Base-by-base conservation (phyloP, 2,113 vertebrate genomes). In the Shinisaurus crocodilurus region DNA sequence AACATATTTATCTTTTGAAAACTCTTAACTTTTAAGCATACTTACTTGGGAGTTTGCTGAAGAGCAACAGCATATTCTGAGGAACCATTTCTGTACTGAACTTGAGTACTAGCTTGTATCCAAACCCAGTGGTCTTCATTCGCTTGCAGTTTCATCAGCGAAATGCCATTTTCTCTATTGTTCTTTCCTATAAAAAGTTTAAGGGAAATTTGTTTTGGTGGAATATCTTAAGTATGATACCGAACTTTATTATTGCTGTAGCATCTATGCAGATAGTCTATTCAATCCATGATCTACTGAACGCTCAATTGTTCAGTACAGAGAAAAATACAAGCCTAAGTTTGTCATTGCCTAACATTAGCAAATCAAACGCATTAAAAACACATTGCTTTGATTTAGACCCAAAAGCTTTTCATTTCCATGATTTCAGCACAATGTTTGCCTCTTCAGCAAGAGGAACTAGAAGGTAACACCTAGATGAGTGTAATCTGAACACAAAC, bases 111-210 rank as follows among this genome's bases (percentile, higher is more conserved):
- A 82, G 96, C 93, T 81, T 97, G 96, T 86, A 96, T 92, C 95
- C 96, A 97, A 93, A 97, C 94, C 97, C 97, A 97, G 70, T 93
- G 96, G 86, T 96, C 95, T 40, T 97, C 93, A 6, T 97, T 97
- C 65, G 91, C 88, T 80, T 96, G 96, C 37, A 96, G 91, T 96
- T 97, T 96, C 90, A 97, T 93, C 80, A 96, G 76, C 15, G 97
- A 95, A 76, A 96, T 88, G 40, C 97, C 88, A 18, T 93, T 96
- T 89, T 97, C 98, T 93, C 96, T 96, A 8, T 90, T 95, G 94
- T 93, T 96, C 91, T 96, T 97, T 92, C 96, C 97, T 98, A 93
- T 86, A 54, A 25, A 93, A 90, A 20, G 6, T 80, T 90, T 82
- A 79, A 93, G 91, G 92, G 60, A 86, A 93, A 74, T 34, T 18